Evolutionary conservation across 2,888 invertebrate species (phyloP).

Genomic region (Caenorhabditis sp.): DNA sequence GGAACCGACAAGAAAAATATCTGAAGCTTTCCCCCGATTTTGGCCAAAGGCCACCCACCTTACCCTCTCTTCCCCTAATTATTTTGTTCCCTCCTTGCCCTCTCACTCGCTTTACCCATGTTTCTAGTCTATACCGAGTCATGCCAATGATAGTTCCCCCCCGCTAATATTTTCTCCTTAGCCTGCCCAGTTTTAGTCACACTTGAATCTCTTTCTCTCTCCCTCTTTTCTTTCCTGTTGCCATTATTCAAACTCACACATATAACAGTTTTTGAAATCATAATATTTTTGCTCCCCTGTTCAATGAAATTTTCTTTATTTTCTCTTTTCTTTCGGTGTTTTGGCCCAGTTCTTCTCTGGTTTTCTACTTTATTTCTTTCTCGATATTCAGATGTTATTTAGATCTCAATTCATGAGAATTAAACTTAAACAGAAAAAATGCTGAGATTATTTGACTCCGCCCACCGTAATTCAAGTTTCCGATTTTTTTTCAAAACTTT

Average conservation of each 20-base stretch:
- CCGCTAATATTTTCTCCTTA: neutral
- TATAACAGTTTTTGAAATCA: neutral
- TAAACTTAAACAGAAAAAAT: no score
- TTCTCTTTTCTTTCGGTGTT: neutral
- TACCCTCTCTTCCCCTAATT: neutral
- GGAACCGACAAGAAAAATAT: slow-evolving; percentile 68
- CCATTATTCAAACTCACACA: slow-evolving; percentile 12
- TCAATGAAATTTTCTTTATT: slow-evolving; percentile 6
- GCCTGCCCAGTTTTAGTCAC: slow-evolving; percentile 12
- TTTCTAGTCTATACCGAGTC: slow-evolving; percentile 47
- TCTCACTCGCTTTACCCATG: slow-evolving; percentile 38
- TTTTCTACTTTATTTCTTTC: neutral
- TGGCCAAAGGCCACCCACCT: slow-evolving; percentile 14
- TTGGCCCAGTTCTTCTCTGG: neutral
- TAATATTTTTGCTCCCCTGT: slow-evolving; percentile 17
- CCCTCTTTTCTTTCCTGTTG: slow-evolving; percentile 5
- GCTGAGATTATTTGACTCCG: no score
- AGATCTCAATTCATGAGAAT: no score
- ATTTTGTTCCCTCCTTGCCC: neutral
- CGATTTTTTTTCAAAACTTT: slow-evolving; percentile 9
- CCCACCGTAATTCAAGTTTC: no score
- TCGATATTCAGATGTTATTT: neutral
- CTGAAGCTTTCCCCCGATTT: neutral
- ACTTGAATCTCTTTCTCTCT: neutral
- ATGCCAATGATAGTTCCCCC: neutral